Evolutionary conservation across 2,888 invertebrate species (phyloP).

Genomic region (Hirudinaria manillensis): DNA sequence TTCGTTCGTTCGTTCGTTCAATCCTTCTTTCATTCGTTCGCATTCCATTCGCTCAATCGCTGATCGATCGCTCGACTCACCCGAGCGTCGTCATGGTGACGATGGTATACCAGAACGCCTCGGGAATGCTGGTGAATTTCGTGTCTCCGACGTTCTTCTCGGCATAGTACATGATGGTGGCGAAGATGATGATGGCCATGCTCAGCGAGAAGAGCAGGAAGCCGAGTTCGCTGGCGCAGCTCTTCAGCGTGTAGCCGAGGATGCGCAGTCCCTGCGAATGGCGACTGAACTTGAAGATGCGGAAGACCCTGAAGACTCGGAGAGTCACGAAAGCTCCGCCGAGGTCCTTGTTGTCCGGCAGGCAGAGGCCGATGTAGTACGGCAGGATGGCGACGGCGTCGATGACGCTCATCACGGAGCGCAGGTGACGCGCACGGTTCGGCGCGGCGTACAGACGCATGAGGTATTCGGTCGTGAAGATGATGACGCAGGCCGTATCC

Average conservation of each 20-base stretch:
- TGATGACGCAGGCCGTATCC: slow-evolving; percentile 99
- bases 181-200: slow-evolving; percentile 99
- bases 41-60: not conserved
- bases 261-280: slow-evolving; percentile 97
- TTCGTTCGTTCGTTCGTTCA: not conserved
- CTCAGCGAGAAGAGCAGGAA: slow-evolving; percentile 98
- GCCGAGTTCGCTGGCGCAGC: slow-evolving; percentile 95
- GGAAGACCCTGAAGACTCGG: slow-evolving; percentile 96
- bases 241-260: slow-evolving; percentile 96
- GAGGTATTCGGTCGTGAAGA: slow-evolving; percentile 92
- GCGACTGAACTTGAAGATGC: slow-evolving; percentile 99
- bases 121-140: slow-evolving; percentile 97
- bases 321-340: slow-evolving; percentile 97
- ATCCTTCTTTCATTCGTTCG: not conserved
- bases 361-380: slow-evolving; percentile 87
- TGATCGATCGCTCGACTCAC: slow-evolving; percentile 59
- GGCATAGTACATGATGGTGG: slow-evolving; percentile 99
- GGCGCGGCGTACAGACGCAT: slow-evolving; percentile 81
- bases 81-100: slow-evolving; percentile 99
- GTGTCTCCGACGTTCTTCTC: slow-evolving; percentile 96
- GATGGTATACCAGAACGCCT: slow-evolving; percentile 99
- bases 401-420: slow-evolving; percentile 97
- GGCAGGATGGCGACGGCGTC: slow-evolving; percentile 99
- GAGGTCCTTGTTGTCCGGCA: slow-evolving; percentile 94
- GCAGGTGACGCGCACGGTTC: slow-evolving; percentile 90